Evolutionary conservation across 2,888 invertebrate species (phyloP), one percentile per base, ranked within the genome.

Genomic region (Orchesellides sinensis): DNA sequence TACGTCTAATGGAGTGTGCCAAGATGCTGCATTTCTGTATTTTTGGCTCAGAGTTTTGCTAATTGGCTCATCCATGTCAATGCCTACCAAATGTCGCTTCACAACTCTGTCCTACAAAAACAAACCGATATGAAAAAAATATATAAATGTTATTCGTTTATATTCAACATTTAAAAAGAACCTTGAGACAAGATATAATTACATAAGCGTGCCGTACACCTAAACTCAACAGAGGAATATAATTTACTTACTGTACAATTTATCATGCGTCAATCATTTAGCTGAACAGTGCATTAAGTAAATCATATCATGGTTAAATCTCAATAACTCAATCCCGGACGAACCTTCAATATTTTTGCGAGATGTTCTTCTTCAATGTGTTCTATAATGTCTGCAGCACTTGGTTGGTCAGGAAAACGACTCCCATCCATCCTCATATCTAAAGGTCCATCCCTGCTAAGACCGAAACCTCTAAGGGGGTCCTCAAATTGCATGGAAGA

Each of bases 391-490:
- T 98, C 96, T 49, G 96, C 94, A 2, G 96, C 98, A 35, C 96
- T 96, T 6, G 95, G 94, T 88, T 93, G 93, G 81, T 94, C 92
- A 0, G 94, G 92, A 89, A 91, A 93, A 88, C 94, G 91, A 6
- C 92, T 91, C 0, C 94, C 93, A 91, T 97, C 96, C 98, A 98
- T 98, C 89, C 98, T 92, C 98, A 98, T 98, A 89, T 98, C 98
- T 73, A 98, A 91, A 2, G 95, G 96, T 0, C 97, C 98, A 91
- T 98, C 93, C 89, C 93, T 93, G 63, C 93, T 94, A 0, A 98
- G 89, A 6, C 96, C 94, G 91, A 98, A 98, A 0, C 98, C 98
- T 89, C 98, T 92, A 19, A 92, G 92, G 0, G 94, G 92, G 85
- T 92, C 92, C 89, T 98, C 96, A 89, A 97, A 94, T 90, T 98